These are phyloP conservation scores for Narcine bancroftii DNA, from an alignment of 2,113 vertebrate species.

Conservation along the genomic window DNA sequence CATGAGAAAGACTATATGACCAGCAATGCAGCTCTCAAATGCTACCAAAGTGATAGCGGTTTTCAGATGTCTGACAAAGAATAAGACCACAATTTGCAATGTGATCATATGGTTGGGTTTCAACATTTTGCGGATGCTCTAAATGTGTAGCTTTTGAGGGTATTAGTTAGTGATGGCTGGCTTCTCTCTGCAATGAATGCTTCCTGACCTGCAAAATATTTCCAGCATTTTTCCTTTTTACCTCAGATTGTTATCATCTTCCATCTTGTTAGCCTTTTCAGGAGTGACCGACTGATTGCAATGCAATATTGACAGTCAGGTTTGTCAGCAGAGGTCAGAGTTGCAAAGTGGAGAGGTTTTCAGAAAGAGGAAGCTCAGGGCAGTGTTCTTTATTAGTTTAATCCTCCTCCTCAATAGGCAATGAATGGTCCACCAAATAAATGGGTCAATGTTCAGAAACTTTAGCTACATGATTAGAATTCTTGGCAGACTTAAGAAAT, in stretches of 20 bases:
- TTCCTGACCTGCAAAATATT: too few species aligned
- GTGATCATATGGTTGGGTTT: too few species aligned
- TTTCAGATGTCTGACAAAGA: neutral
- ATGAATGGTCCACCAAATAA: too few species aligned
- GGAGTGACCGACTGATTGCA: neutral
- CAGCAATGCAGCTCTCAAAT: neutral
- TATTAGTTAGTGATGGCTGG: too few species aligned
- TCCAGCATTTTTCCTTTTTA: too few species aligned
- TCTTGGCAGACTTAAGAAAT: neutral
- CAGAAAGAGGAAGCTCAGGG: neutral
- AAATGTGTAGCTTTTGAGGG: too few species aligned
- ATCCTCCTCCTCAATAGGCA: neutral
- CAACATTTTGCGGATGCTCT: too few species aligned
- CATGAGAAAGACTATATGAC: neutral
- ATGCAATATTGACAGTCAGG: neutral
- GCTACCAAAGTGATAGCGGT: neutral
- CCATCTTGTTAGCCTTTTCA: too few species aligned
- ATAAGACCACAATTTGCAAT: neutral
- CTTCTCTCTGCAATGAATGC: too few species aligned
- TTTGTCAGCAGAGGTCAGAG: neutral
- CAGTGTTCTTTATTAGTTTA: neutral
- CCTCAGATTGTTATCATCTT: too few species aligned
- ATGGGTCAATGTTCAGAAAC: neutral
- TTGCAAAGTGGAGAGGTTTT: neutral
- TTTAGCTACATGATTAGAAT: neutral